Evolutionary conservation across 2,888 invertebrate genomes (phyloP).

Genomic region (Diploptera punctata): DNA sequence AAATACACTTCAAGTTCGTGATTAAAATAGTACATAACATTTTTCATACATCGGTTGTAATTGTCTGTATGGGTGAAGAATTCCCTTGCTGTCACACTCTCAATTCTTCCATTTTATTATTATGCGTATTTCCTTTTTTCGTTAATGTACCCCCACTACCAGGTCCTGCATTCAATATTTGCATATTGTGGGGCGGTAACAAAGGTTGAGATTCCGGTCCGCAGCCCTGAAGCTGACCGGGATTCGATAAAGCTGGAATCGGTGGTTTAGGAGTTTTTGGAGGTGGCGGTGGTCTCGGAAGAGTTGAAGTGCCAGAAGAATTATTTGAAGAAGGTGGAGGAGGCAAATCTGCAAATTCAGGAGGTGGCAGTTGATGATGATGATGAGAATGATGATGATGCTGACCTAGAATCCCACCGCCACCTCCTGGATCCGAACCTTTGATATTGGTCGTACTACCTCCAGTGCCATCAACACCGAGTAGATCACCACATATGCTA

Average conservation of each 20-base stretch:
- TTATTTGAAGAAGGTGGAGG: constrained; percentile 55
- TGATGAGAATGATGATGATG: constrained; percentile 59
- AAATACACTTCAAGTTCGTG: too few relatives aligned
- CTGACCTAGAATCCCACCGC: constrained; percentile 68
- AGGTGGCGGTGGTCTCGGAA: constrained; percentile 78
- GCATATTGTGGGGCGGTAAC: constrained; percentile 59
- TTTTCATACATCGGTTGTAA: constrained; percentile 37
- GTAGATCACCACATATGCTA: constrained; percentile 83
- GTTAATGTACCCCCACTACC: constrained; percentile 78
- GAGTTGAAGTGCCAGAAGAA: constrained; percentile 51
- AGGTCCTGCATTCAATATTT: constrained; percentile 64
- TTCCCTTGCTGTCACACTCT: constrained; percentile 71
- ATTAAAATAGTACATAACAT: too few relatives aligned
- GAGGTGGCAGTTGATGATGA: constrained; percentile 81
- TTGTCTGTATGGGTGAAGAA: not conserved
- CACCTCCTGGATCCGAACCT: constrained; percentile 52
- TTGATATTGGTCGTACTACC: constrained; percentile 54
- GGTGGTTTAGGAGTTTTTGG: constrained; percentile 63
- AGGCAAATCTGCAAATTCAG: constrained; percentile 83
- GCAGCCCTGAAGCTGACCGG: constrained; percentile 45
- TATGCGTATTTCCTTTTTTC: constrained; percentile 69
- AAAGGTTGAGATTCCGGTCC: constrained; percentile 65
- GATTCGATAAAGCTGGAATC: constrained; percentile 62
- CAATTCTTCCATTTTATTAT: constrained; percentile 76
- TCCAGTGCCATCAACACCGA: constrained; percentile 57